A percentile compares a stretch with the other conserved stretches of the same genome.
Conservation (phyloP, 2,797 vertebrate genomes). For the Molossus molossus region DNA sequence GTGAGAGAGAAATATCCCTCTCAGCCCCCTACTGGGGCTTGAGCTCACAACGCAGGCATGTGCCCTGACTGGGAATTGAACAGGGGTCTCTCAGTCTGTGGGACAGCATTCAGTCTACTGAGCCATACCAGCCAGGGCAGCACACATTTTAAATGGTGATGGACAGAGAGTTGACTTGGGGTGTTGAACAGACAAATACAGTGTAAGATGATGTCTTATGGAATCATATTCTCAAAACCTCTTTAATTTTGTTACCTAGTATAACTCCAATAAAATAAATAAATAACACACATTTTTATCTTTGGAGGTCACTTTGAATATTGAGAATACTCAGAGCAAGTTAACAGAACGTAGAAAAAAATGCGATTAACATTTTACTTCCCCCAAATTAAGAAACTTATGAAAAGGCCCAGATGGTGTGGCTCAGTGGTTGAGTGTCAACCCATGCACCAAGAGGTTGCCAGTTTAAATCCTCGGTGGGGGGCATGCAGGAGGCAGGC, state of each 20-base stretch:
- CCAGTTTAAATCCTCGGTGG: too few species aligned
- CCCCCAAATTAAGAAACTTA: background rate
- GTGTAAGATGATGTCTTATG: background rate
- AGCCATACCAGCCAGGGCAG: background rate
- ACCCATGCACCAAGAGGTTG: too few species aligned
- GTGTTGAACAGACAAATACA: background rate
- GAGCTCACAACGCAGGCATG: background rate
- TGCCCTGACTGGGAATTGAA: background rate
- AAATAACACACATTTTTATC: background rate
- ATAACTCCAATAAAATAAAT: background rate
- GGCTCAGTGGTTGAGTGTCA: too few species aligned
- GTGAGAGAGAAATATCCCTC: too few species aligned
- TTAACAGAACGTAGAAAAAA: background rate
- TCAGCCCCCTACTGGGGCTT: background rate
- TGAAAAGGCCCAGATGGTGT: background rate
- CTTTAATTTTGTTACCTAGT: background rate
- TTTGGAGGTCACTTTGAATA: background rate
- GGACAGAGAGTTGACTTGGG: background rate
- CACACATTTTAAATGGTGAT: background rate
- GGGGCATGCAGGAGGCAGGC: too few species aligned
- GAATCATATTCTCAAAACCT: background rate
- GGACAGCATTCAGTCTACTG: background rate
- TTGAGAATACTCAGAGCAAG: background rate
- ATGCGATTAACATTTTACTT: background rate
- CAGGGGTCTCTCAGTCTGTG: background rate